phyloP scores from a whole-genome alignment of 2,113 vertebrate species.

The Sterrhoptilus dennistouni region DNA sequence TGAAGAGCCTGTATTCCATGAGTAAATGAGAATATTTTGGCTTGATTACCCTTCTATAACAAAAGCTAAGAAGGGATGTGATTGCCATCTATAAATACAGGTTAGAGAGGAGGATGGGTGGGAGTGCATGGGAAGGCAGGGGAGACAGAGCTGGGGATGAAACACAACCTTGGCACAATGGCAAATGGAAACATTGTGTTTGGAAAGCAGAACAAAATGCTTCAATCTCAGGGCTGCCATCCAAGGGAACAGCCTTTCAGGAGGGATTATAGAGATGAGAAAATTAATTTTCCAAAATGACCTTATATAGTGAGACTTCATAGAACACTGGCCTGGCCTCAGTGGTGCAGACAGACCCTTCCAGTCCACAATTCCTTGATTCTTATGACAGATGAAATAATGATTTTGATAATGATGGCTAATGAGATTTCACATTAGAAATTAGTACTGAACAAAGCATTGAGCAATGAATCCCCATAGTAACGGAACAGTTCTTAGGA shows the following conservation, averaged over 20 bases:
- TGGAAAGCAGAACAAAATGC: background rate
- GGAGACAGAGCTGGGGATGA: background rate
- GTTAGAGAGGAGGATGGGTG: background rate
- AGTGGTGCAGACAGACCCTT: background rate
- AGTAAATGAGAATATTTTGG: background rate
- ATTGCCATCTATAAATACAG: background rate
- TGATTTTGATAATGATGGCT: background rate
- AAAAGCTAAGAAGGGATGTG: background rate
- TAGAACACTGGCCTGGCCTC: background rate
- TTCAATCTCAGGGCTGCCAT: background rate
- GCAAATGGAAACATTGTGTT: background rate
- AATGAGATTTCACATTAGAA: constrained; percentile 10
- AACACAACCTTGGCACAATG: background rate
- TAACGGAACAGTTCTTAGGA: background rate
- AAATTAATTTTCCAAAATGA: background rate
- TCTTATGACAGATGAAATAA: background rate
- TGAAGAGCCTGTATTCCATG: background rate
- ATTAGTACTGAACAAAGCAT: background rate
- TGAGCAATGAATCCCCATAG: background rate
- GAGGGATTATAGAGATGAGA: background rate
- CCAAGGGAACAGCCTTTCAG: background rate
- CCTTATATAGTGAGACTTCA: background rate
- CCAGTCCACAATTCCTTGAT: background rate
- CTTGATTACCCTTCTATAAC: background rate
- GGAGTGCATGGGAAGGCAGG: background rate